Evolutionary conservation across 2,888 invertebrate genomes (phyloP).

Genomic region (Temnothorax ravouxi): DNA sequence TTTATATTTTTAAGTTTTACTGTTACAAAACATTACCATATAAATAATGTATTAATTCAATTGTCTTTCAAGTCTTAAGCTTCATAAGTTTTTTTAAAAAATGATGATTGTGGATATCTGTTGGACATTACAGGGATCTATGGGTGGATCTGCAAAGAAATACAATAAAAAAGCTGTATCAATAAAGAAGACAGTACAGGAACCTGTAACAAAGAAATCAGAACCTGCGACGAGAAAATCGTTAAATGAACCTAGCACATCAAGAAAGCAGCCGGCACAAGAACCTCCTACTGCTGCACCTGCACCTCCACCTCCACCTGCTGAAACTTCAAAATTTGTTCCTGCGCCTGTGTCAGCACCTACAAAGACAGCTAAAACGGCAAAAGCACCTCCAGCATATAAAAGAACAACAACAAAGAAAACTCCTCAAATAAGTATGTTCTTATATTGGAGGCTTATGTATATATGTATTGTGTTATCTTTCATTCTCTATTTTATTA

Average conservation of each 20-base stretch:
- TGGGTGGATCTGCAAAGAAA: constrained; percentile 51
- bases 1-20: constrained; percentile 1
- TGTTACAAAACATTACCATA: background rate
- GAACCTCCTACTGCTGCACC: constrained; percentile 52
- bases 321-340: constrained; percentile 52
- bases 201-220: constrained; percentile 37
- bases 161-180: constrained; percentile 60
- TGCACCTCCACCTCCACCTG: constrained; percentile 41
- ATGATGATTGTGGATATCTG: constrained; percentile 5
- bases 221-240: constrained; percentile 11
- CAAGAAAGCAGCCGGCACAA: constrained; percentile 60
- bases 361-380: constrained; percentile 75
- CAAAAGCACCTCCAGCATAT: constrained; percentile 76
- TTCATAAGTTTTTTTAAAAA: no score
- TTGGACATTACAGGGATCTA: constrained; percentile 58
- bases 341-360: constrained; percentile 72
- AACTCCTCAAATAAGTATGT: constrained; percentile 80
- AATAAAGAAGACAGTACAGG: constrained; percentile 65
- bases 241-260: background rate
- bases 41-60: constrained; percentile 25
- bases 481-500: background rate
- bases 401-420: constrained; percentile 81
- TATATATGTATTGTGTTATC: background rate
- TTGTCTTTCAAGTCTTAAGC: background rate
- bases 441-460: constrained; percentile 17